Percentiles rank a stretch among this genome's conserved stretches.
Evolutionary conservation across 2,797 vertebrate species (phyloP).

Genomic region (Lepidocolaptes lacrymiger): DNA sequence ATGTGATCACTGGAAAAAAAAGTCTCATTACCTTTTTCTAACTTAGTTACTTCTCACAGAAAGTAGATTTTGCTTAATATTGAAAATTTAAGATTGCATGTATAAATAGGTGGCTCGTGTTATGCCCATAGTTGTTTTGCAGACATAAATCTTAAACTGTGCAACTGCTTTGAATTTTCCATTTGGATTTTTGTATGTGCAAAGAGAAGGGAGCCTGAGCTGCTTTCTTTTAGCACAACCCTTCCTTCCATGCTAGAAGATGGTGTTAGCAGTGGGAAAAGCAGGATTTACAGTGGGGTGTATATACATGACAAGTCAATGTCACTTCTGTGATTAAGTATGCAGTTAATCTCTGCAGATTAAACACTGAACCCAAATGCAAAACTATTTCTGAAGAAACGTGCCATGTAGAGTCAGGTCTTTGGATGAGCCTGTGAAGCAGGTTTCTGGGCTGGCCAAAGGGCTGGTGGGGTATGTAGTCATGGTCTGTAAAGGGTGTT

Average conservation of each 20-base stretch:
- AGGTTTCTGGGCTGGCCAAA: not conserved
- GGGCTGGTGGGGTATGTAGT: not conserved
- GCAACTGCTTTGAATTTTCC: not conserved
- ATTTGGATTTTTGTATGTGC: not conserved
- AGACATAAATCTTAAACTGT: not conserved
- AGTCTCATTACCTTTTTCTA: not conserved
- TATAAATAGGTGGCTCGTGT: not conserved
- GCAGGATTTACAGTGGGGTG: not conserved
- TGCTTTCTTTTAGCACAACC: not conserved
- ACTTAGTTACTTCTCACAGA: not conserved
- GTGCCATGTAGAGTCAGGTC: not conserved
- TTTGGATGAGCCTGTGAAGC: not conserved
- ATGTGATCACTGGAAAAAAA: not conserved
- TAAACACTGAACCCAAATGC: not conserved
- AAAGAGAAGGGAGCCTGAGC: not conserved
- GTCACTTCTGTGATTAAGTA: not conserved
- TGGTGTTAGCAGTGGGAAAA: not conserved
- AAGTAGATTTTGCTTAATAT: not conserved
- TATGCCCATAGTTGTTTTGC: not conserved
- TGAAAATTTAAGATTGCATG: not conserved
- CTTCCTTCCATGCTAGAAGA: not conserved
- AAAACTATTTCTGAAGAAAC: not conserved
- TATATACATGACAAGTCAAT: not conserved
- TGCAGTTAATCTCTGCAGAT: not conserved
- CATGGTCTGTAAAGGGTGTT: not conserved